Evolutionary conservation across 2,797 vertebrate species (phyloP).

Genomic region (Melanotaenia maccullochi): DNA sequence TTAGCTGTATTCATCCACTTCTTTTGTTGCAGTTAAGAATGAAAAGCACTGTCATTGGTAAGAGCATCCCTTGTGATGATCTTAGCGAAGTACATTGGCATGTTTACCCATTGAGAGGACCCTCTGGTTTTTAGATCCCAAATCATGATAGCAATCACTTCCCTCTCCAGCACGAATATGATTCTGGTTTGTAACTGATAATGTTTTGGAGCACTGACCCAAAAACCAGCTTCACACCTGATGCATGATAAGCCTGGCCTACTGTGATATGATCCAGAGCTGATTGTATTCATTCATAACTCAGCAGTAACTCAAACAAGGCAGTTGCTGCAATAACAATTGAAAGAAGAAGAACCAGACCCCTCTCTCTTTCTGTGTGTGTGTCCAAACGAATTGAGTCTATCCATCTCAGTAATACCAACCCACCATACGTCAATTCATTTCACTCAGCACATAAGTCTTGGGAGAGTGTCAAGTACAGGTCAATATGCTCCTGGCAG

Average conservation of each 20-base stretch:
- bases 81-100: not conserved
- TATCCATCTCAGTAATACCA: slow-evolving; percentile 48
- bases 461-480: slow-evolving; percentile 65
- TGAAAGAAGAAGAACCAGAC: slow-evolving; percentile 18
- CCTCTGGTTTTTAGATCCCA: slow-evolving; percentile 13
- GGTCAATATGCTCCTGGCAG: slow-evolving; percentile 71
- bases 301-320: slow-evolving; percentile 41
- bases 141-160: slow-evolving; percentile 3
- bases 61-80: not conserved
- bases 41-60: not conserved
- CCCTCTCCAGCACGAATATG: slow-evolving; percentile 32
- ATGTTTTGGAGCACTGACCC: slow-evolving; percentile 50
- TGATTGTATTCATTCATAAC: slow-evolving; percentile 52
- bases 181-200: slow-evolving; percentile 51
- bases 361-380: slow-evolving; percentile 23
- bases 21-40: not conserved
- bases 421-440: slow-evolving; percentile 27
- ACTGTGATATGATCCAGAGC: slow-evolving; percentile 38
- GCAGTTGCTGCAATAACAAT: slow-evolving; percentile 13
- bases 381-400: slow-evolving; percentile 36
- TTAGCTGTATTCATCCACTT: not conserved
- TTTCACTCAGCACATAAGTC: slow-evolving; percentile 60
- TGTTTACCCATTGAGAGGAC: slow-evolving; percentile 2
- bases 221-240: slow-evolving; percentile 48
- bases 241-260: slow-evolving; percentile 40